Evolutionary conservation across 2,113 vertebrate species (phyloP), one percentile per base, ranked within the genome.

Genomic region (Lampris megalopsis): DNA sequence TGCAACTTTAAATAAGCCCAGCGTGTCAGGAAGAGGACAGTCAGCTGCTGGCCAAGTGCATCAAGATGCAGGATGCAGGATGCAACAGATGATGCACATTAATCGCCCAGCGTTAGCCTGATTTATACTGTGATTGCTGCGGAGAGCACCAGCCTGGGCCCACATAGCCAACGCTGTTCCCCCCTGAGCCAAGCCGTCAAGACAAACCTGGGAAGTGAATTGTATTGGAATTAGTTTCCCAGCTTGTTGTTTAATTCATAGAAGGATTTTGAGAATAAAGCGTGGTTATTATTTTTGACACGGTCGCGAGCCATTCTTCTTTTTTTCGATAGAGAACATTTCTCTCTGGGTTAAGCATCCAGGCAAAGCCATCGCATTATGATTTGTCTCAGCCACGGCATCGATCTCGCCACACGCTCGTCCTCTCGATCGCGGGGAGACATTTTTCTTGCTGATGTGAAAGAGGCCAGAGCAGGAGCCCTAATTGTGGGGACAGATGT

Each of bases 261-360:
- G 4, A 45, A 45, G 4, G 43, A 45, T 5, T 45, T 45, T 5
- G 43, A 45, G 43, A 45, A 45, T 45, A 45, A 45, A 24, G 4
- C 7, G 7, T 4, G 43, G 43, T 7, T 45, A 45, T 45, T 45
- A 24, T 42, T 74, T 0, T 54, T 56, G 53, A 37, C 9, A 58
- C 24, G 8, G 42, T 49, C 66, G 50, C 67, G 61, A 77, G 48
- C 40, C 24, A 24, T 24, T 24, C 60, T n/a, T 35, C 9, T 13
- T 43, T 61, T 69, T 56, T 58, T 60, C 4, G 53, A 72, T 52
- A 65, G 6, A 78, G 47, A 5, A 53, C 54, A 43, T 72, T 66
- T 72, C 73, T 5, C 10, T 81, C 4, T 53, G 10, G 2, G 69
- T 73, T 54, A 73, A 68, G 78, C 76, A 74, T 81, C 67, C 48